phyloP scores from a whole-genome alignment of 2,888 invertebrate species.

The Microctonus hyperodae region DNA sequence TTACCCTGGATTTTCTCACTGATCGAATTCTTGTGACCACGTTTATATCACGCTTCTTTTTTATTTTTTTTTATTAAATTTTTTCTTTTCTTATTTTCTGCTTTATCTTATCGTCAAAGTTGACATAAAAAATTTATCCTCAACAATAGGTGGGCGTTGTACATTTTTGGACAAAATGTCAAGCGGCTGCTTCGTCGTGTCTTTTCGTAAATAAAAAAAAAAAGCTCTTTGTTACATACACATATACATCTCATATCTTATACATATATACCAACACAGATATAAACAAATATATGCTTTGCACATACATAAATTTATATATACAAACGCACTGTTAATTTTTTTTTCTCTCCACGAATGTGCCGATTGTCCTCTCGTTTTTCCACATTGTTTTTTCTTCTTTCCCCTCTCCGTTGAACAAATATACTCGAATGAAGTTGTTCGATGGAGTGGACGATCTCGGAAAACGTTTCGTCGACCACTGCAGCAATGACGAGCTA shows the following conservation, averaged over 20 bases:
- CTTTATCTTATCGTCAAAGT: neutral
- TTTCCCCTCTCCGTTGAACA: slow-evolving; percentile 34
- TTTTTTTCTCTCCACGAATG: neutral
- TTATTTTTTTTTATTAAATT: neutral
- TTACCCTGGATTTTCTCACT: slow-evolving; percentile 17
- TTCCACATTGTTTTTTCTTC: too few relatives aligned
- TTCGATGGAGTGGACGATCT: slow-evolving; percentile 28
- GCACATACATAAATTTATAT: too few relatives aligned
- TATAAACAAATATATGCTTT: too few relatives aligned
- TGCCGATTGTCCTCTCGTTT: slow-evolving; percentile 30
- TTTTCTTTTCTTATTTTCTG: neutral
- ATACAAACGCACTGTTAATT: neutral
- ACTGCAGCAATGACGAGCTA: slow-evolving; percentile 11
- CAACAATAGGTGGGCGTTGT: neutral
- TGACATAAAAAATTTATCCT: neutral
- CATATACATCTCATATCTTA: too few relatives aligned
- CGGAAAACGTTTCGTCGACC: slow-evolving; percentile 17
- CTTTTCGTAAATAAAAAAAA: neutral
- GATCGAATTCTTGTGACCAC: slow-evolving; percentile 6
- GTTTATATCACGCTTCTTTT: neutral
- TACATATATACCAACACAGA: too few relatives aligned
- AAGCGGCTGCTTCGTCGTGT: neutral
- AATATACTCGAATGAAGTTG: slow-evolving; percentile 30
- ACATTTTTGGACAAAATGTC: neutral
- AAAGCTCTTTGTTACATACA: too few relatives aligned